These are phyloP conservation scores for Meloidogyne floridensis DNA, from an alignment of 1,140 invertebrate species.

Conservation along the genomic window DNA sequence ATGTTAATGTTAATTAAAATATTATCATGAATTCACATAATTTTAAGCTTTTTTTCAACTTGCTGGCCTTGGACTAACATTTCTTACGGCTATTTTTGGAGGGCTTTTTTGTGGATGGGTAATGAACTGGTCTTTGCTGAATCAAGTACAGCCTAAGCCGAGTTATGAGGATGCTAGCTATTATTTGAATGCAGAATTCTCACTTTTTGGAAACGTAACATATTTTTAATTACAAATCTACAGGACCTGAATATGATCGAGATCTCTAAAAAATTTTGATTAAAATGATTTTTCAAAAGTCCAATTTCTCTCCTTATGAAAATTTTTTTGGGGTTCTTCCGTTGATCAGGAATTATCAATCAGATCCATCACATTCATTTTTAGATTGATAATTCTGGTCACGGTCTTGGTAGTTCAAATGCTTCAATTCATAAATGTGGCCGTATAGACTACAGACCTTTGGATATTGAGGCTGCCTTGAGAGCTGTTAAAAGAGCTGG, in stretches of 20 bases:
- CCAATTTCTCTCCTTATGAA: too few species aligned
- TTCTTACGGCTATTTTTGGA: constrained; percentile 75
- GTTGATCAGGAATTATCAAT: too few species aligned
- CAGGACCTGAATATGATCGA: too few species aligned
- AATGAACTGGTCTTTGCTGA: constrained; percentile 53
- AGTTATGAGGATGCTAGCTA: constrained; percentile 64
- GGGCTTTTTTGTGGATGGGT: constrained; percentile 76
- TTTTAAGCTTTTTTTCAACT: constrained; percentile 76
- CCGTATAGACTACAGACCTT: background rate
- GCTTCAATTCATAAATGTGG: background rate
- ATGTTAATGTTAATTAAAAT: constrained; percentile 28
- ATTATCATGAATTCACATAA: background rate
- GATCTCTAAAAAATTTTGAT: too few species aligned
- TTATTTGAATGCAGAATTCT: constrained; percentile 57
- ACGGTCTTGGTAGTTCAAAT: background rate
- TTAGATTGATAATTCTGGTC: background rate
- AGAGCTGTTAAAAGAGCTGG: constrained; percentile 2
- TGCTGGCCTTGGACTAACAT: constrained; percentile 74
- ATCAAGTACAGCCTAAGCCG: constrained; percentile 55
- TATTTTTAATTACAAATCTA: background rate
- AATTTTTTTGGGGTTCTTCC: too few species aligned
- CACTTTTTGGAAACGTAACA: constrained; percentile 57
- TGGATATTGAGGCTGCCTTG: constrained; percentile 5
- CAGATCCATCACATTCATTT: background rate
- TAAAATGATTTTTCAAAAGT: too few species aligned